Percentiles rank a stretch among this genome's conserved stretches.
Conservation (phyloP, 2,888 invertebrate genomes). For the Schizotus pectinicornis region DNA sequence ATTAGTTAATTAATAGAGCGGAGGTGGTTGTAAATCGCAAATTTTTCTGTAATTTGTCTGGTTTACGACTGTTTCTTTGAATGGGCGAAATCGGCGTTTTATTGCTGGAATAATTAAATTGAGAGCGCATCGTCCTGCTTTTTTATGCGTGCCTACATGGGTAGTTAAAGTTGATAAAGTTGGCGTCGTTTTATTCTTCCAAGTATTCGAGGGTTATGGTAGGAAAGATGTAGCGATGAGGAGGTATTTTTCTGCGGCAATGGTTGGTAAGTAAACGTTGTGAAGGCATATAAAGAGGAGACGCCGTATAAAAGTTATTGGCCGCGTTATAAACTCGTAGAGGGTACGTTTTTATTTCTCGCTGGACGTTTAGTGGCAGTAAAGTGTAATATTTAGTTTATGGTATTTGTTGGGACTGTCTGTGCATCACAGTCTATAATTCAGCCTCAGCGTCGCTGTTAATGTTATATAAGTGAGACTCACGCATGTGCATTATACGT, state of each 20-base stretch:
- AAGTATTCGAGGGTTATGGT: slow-evolving; percentile 19
- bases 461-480: slow-evolving; percentile 31
- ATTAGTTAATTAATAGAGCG: no score
- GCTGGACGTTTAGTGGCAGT: slow-evolving; percentile 47
- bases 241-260: slow-evolving; percentile 23
- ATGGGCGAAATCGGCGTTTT: not conserved
- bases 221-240: slow-evolving; percentile 12
- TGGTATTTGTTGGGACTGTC: slow-evolving; percentile 41
- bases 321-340: slow-evolving; percentile 44
- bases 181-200: slow-evolving; percentile 26
- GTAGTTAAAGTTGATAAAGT: slow-evolving; percentile 25
- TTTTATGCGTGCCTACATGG: slow-evolving; percentile 17
- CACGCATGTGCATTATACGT: slow-evolving; percentile 27
- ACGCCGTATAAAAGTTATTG: slow-evolving; percentile 42
- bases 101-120: slow-evolving; percentile 21
- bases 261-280: slow-evolving; percentile 33
- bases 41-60: no score
- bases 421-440: slow-evolving; percentile 37
- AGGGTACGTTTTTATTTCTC: slow-evolving; percentile 44
- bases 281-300: slow-evolving; percentile 28
- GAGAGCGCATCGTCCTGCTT: slow-evolving; percentile 2
- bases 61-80: no score
- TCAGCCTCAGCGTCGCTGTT: slow-evolving; percentile 23
- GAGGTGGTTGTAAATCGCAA: no score
- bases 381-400: slow-evolving; percentile 51